These are phyloP conservation scores for Mola mola DNA, from an alignment of 2,113 vertebrate species.

Conservation along the genomic window DNA sequence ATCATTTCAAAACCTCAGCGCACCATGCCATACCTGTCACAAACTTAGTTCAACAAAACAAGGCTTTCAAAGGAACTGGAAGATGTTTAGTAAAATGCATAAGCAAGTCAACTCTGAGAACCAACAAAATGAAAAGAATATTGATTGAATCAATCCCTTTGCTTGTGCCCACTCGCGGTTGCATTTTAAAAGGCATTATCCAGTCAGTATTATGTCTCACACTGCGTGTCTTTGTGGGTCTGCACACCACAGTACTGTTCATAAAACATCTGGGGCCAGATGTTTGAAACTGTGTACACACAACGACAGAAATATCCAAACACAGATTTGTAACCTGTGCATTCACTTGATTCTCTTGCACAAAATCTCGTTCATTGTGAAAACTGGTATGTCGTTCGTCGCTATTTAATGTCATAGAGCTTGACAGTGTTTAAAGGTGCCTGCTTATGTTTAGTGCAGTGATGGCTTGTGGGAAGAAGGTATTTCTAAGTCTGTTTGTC, in stretches of 20 bases:
- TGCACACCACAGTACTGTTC: background rate
- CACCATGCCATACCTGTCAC: conserved; percentile 54
- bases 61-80: conserved; percentile 36
- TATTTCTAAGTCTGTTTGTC: too few relatives aligned
- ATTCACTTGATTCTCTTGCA: too few relatives aligned
- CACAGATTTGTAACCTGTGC: too few relatives aligned
- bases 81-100: conserved; percentile 57
- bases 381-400: too few relatives aligned
- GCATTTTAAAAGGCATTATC: conserved; percentile 64
- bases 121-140: conserved; percentile 30
- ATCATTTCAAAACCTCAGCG: conserved; percentile 28
- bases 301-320: background rate
- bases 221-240: background rate
- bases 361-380: background rate
- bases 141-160: conserved; percentile 27
- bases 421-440: too few relatives aligned
- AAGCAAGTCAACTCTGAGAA: conserved; percentile 46
- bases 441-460: too few relatives aligned
- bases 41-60: conserved; percentile 38
- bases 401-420: too few relatives aligned
- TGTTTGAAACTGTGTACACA: too few relatives aligned
- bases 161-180: conserved; percentile 36
- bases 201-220: conserved; percentile 35
- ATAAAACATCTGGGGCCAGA: background rate
- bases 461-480: too few relatives aligned